Conservation (phyloP, 1,140 invertebrate species). For the Drosophila grimshawi region DNA sequence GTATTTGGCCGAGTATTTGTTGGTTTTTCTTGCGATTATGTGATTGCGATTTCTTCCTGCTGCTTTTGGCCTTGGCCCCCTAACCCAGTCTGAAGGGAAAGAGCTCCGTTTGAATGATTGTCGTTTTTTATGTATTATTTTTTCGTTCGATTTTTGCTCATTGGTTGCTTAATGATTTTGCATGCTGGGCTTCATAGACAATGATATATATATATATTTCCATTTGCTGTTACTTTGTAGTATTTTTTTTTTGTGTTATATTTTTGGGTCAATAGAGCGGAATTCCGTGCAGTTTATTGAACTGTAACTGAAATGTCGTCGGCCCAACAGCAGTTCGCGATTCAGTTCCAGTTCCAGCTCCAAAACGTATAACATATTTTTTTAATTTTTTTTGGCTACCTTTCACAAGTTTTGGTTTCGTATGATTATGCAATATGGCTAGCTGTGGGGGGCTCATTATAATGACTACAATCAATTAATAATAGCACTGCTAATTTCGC, state of each 20-base stretch:
- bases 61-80: conserved; percentile 71
- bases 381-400: conserved; percentile 25
- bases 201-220: conserved; percentile 32
- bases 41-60: conserved; percentile 60
- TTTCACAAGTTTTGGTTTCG: conserved; percentile 35
- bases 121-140: conserved; percentile 6
- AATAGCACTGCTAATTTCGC: conserved; percentile 40
- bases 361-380: neutral
- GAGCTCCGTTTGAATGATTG: conserved; percentile 47
- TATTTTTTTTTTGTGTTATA: conserved; percentile 40
- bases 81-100: conserved; percentile 4
- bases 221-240: conserved; percentile 41
- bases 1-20: conserved; percentile 36
- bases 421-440: conserved; percentile 34
- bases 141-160: conserved; percentile 48
- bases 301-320: conserved; percentile 43
- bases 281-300: conserved; percentile 76
- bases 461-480: conserved; percentile 43
- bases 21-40: conserved; percentile 4
- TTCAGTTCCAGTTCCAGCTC: conserved; percentile 8
- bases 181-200: conserved; percentile 46
- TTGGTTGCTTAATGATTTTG: conserved; percentile 77
- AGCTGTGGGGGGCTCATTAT: conserved; percentile 36
- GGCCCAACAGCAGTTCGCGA: neutral
- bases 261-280: conserved; percentile 79